Evolutionary conservation across 2,113 vertebrate species (phyloP).

Genomic region (Hippocampus abdominalis): DNA sequence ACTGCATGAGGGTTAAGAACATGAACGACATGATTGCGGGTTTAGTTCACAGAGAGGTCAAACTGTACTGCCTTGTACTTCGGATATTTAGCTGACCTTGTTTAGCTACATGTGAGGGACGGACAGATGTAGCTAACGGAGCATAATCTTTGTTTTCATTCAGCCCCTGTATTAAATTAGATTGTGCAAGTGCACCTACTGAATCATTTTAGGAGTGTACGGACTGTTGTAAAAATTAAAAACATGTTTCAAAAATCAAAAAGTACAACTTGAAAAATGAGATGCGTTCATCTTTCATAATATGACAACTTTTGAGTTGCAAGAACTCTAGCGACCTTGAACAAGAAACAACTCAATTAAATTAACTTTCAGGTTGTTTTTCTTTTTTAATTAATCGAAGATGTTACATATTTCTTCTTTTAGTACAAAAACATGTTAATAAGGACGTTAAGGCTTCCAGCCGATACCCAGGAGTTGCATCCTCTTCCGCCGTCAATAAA

Average conservation of each 20-base stretch:
- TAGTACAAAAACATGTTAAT: slow-evolving; percentile 3
- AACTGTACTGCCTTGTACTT: neutral
- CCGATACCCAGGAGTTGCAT: slow-evolving; percentile 52
- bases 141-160: too few relatives aligned
- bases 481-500: slow-evolving; percentile 56
- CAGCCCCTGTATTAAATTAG: too few relatives aligned
- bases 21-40: too few relatives aligned
- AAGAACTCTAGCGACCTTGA: neutral
- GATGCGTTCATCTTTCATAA: too few relatives aligned
- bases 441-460: slow-evolving; percentile 37
- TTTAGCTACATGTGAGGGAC: neutral
- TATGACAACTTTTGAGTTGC: neutral
- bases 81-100: neutral
- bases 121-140: neutral
- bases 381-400: neutral
- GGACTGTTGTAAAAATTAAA: too few relatives aligned
- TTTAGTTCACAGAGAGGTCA: neutral
- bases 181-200: too few relatives aligned
- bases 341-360: neutral
- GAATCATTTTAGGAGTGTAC: too few relatives aligned
- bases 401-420: neutral
- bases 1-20: too few relatives aligned
- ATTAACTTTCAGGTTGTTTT: neutral
- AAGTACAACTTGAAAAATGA: too few relatives aligned
- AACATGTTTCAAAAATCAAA: too few relatives aligned